phyloP scores from a whole-genome alignment of 2,113 vertebrate species.

The Labeo rohita region DNA sequence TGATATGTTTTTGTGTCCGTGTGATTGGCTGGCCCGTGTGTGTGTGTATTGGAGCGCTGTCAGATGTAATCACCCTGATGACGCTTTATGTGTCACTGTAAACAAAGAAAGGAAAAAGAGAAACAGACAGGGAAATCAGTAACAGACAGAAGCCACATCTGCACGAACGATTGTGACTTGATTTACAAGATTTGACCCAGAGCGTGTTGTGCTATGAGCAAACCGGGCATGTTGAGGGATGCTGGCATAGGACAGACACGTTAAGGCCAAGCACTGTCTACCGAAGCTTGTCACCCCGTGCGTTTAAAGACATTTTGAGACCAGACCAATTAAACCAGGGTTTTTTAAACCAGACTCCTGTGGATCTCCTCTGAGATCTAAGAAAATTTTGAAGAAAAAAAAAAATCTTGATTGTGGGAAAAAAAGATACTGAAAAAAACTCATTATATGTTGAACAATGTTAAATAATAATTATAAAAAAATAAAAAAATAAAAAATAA shows the following conservation, averaged over 20 bases:
- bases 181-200: conserved; percentile 31
- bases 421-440: no score
- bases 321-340: background rate
- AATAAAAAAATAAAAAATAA: no score
- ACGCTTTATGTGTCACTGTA: conserved; percentile 47
- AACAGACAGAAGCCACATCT: conserved; percentile 57
- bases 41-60: conserved; percentile 60
- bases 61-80: conserved; percentile 68
- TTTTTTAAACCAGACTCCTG: no score
- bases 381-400: no score
- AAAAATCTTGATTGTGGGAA: no score
- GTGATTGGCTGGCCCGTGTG: conserved; percentile 50
- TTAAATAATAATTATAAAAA: no score
- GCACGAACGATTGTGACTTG: conserved; percentile 44
- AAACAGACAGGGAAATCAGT: conserved; percentile 57
- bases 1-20: conserved; percentile 62
- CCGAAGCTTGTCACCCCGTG: background rate
- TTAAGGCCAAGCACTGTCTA: background rate
- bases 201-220: background rate
- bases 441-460: no score
- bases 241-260: background rate
- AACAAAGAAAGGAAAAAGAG: conserved; percentile 52
- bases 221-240: background rate
- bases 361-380: no score
- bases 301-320: background rate